These are phyloP conservation scores for Pinna nobilis DNA, from an alignment of 1,140 invertebrate genomes.

Conservation along the genomic window DNA sequence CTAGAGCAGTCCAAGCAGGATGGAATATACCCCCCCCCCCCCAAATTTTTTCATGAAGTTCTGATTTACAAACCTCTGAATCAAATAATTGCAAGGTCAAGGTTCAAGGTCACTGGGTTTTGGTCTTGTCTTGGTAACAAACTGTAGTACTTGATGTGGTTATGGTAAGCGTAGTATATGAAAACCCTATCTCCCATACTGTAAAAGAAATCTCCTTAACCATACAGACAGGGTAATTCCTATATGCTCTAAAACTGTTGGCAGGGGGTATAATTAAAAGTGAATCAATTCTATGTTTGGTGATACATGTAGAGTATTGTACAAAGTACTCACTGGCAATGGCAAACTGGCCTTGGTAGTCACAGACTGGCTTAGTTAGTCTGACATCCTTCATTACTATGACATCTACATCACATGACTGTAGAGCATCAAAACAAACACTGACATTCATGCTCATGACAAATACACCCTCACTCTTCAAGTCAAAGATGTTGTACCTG, in stretches of 20 bases:
- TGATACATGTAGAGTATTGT: background rate
- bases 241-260: background rate
- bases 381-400: conserved; percentile 17
- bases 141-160: too few relatives aligned
- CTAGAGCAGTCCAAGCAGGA: too few relatives aligned
- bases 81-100: too few relatives aligned
- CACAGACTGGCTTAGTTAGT: conserved; percentile 28
- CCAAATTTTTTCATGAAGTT: too few relatives aligned
- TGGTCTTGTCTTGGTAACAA: too few relatives aligned
- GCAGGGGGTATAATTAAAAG: background rate
- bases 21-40: too few relatives aligned
- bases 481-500: conserved; percentile 35
- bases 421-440: conserved; percentile 31
- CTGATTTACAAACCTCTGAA: too few relatives aligned
- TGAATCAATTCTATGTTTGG: background rate
- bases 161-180: too few relatives aligned
- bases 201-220: background rate
- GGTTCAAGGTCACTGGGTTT: too few relatives aligned
- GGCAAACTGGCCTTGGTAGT: conserved; percentile 11
- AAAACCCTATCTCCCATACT: too few relatives aligned
- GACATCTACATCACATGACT: conserved; percentile 24
- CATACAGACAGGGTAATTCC: background rate
- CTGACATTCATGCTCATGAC: conserved; percentile 34
- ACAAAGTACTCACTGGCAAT: conserved; percentile 17
- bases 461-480: conserved; percentile 27